A percentile compares a stretch with the other conserved stretches of the same genome.
Evolutionary conservation across 2,888 invertebrate species (phyloP).

Genomic region (Mechanitis messenoides): DNA sequence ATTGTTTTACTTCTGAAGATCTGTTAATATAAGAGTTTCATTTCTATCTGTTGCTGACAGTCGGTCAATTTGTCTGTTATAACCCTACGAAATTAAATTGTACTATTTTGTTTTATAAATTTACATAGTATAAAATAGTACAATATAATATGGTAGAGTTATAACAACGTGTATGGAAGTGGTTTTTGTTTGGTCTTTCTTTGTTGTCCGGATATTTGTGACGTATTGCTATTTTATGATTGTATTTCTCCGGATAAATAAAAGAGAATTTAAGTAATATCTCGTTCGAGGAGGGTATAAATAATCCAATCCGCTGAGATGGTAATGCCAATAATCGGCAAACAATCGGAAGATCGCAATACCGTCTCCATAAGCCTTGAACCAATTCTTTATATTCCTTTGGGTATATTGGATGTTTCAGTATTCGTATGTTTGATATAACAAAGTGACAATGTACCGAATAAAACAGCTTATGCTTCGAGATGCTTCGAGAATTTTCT

Average conservation of each 20-base stretch:
- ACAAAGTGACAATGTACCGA: constrained; percentile 14
- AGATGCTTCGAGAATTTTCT: not conserved
- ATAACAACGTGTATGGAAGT: too few species aligned
- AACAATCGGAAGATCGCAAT: constrained; percentile 32
- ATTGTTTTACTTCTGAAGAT: constrained; percentile 25
- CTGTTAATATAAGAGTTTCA: constrained; percentile 37
- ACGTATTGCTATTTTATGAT: not conserved
- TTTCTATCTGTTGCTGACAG: constrained; percentile 31
- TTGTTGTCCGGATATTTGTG: not conserved
- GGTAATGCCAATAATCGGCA: constrained; percentile 29
- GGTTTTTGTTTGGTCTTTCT: not conserved
- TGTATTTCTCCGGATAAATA: constrained; percentile 1
- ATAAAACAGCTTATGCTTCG: constrained; percentile 8
- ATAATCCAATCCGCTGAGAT: constrained; percentile 18
- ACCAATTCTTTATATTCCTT: constrained; percentile 46
- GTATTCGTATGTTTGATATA: constrained; percentile 10
- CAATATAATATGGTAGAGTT: too few species aligned
- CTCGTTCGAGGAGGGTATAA: constrained; percentile 11
- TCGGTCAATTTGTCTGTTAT: constrained; percentile 39
- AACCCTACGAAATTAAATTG: too few species aligned
- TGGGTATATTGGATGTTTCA: constrained; percentile 43
- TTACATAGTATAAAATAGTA: too few species aligned
- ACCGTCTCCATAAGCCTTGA: constrained; percentile 35
- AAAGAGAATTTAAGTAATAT: constrained; percentile 11
- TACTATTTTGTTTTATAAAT: too few species aligned